Base-by-base conservation (phyloP, 2,888 invertebrate species). In the Drosophila paucipuncta region DNA sequence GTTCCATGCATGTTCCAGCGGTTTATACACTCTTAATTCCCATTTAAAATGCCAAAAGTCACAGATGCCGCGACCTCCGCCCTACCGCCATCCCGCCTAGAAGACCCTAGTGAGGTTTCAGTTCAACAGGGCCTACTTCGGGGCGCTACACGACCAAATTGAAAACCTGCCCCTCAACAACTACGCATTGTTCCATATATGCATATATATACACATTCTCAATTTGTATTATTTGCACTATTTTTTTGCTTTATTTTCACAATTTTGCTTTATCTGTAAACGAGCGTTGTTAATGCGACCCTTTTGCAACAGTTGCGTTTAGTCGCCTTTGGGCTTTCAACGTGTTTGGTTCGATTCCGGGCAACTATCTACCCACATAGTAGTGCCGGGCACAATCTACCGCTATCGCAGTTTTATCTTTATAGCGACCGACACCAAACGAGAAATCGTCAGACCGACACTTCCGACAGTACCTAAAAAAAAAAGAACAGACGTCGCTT, bases 251-350 rank as follows among this genome's bases (percentile, higher is more conserved):
- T 9, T 55, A 28, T 59, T 71, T 64, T 67, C 57, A 37, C 73
- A 47, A 31, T 73, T 76, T 61, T 61, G 69, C 78, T 82, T 81
- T 90, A 91, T 90, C 88, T 84, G 43, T 54, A 79, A 82, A 76
- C 68, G 76, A 74, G 63, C 70, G 59, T 70, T 80, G 68, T 54
- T 57, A 77, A 80, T 82, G 75, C 70, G 68, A 57, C 72, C 54
- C 60, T 72, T 70, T 72, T 70, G 68, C 71, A 64, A 53, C 68
- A 68, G 57, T 67, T 53, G 59, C 77, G 64, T 69, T 88, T 76
- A 91, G 91, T 87, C 67, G 80, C 69, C 77, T 73, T 73, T 73
- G 49, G 70, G 69, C 79, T 71, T 73, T 85, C 87, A 67, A 73
- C 65, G 39, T 53, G 63, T 70, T 69, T 50, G 68, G 74, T 76